A percentile compares a stretch with the other conserved stretches of the same genome.
Evolutionary conservation across 2,888 invertebrate species (phyloP).

Genomic region (Tenthredo distinguenda): DNA sequence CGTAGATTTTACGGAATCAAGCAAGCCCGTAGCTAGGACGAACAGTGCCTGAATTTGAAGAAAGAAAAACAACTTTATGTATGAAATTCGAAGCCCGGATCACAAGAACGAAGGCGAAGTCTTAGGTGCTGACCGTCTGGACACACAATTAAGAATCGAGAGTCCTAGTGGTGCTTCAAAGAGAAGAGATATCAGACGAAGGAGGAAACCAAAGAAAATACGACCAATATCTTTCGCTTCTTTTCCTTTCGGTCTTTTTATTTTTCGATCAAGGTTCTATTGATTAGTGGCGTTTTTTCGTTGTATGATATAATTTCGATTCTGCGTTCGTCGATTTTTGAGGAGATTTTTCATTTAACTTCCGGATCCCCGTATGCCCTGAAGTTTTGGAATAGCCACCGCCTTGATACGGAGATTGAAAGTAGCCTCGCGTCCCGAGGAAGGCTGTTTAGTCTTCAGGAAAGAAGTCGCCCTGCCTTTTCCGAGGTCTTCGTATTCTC

Average conservation of each 20-base stretch:
- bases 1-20: not conserved
- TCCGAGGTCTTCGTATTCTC: not conserved
- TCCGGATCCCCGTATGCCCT: not conserved
- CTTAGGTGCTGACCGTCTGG: not conserved
- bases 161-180: slow-evolving; percentile 21
- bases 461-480: not conserved
- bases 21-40: not conserved
- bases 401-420: slow-evolving; percentile 35
- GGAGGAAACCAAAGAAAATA: slow-evolving; percentile 32
- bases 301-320: not conserved
- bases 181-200: not conserved
- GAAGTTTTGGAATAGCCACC: not conserved
- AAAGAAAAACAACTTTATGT: not conserved
- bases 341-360: not conserved
- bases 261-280: not conserved
- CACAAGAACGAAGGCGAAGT: not conserved
- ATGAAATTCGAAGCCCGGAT: not conserved
- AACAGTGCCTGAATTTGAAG: not conserved
- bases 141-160: slow-evolving; percentile 36
- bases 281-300: not conserved
- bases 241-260: not conserved
- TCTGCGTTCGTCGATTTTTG: not conserved
- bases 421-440: not conserved
- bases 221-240: not conserved
- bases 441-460: not conserved